Evolutionary conservation across 1,140 invertebrate genomes (phyloP), one percentile per base, ranked within the genome.

Genomic region (Drosophila tsacasi): DNA sequence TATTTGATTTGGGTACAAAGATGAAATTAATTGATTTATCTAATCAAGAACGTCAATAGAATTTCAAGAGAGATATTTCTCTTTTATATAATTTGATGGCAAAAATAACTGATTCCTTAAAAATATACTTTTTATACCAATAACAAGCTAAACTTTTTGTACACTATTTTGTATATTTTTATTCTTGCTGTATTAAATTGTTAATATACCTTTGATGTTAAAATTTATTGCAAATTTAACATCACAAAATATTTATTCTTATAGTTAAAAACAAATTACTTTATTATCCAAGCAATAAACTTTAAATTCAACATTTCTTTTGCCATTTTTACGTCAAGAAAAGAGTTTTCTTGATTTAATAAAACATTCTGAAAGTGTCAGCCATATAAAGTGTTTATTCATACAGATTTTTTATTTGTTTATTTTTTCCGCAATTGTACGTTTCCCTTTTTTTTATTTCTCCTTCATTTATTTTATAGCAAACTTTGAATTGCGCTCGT

Each of bases 11-110:
- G 61, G 12, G 1, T 40, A 12, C 1, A 21, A 40, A 63, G 46
- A 27, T 54, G 25, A 55, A 15, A 63, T 40, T 39, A 63, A 52
- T 62, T 60, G 55, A 57, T 57, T 57, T 57, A 35, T 39, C 54
- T 39, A 37, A 55, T 23, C 52, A 55, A 17, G 32, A 23, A 37
- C 32, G 52, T 35, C 30, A 54, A 19, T 7, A 6, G 52, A 37
- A 63, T 52, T 52, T 55, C 2, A 37, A 37, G 15, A 10, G 4
- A 17, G 9, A 17, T 55, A 15, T 37, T 17, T 54, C 9, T 21
- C 5, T 5, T 21, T 12, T 8, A 4, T 30, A 13, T 7, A 6
- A 30, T 13, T 30, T 19, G 8, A 27, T 2, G 10, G 3, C 2
- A 6, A 12, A 5, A 30, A 12, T n/a, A 17, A 15, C 6, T 47